Evolutionary conservation across 92 coral and sea anemone genomes (phyloP), one percentile per base, ranked within the genome.

Genomic region (Zoanthus sociatus): DNA sequence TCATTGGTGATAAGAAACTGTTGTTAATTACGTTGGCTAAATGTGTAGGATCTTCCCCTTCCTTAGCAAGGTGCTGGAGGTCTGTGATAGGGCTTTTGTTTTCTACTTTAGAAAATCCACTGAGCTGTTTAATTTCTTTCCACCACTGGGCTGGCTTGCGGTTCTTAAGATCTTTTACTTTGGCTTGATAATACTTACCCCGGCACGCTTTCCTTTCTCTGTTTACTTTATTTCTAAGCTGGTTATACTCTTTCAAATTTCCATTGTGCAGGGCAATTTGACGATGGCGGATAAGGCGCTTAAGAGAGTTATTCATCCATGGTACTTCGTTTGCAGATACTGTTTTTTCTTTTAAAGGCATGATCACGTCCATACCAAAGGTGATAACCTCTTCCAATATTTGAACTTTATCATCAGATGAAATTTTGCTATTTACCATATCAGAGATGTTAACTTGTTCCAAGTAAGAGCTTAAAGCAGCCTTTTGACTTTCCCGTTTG

Each of bases 91-190:
- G 73, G 58, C 46, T 15, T 1, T 51, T 31, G 21, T 55, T 56
- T 17, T 51, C 60, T 6, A 37, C 72, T 46, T 10, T 32, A 44
- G 89, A 77, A 44, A 89, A 75, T 55, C 89, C 84, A 47, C 89
- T 86, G 20, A 86, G 76, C 18, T 60, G 17, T 75, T 86, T 86
- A 37, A 86, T 46, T 66, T 86, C 89, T 60, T 86, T 76, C 89
- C 89, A 76, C 89, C 84, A 86, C 61, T 45, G 26, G 63, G 84
- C 83, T 3, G 67, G 89, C 32, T 55, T 75, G 63, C 84, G 58
- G 20, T 56, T 32, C 75, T 77, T 86, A 18, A 76, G 76, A 61
- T 86, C 74, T 58, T 75, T 77, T 3, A 86, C 84, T 76, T 86
- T 77, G 74, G 89, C 83, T 26, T 86, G 67, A 33, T 86, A 86